Evolutionary conservation across 2,888 invertebrate genomes (phyloP), one percentile per base, ranked within the genome.

Genomic region (Chrysolina haemoptera): DNA sequence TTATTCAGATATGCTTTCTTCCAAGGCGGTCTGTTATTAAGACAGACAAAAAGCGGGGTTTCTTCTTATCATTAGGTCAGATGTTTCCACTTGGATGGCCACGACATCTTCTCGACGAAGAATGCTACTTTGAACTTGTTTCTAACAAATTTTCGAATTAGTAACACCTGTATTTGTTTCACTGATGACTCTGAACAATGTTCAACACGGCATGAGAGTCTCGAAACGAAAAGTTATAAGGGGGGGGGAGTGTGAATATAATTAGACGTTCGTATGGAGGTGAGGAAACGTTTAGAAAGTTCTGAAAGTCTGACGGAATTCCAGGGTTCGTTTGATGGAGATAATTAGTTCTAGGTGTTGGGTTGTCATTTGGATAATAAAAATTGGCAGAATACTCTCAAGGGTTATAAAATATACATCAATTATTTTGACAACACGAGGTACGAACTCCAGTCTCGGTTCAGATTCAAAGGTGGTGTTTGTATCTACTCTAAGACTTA

Each of bases 11-110:
- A 14, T 20, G 50, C 50, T 50, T 14, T 10, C 16, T 20, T 64
- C 46, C 46, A 20, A 10, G 43, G 64, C 53, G 66, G 66, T 53
- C 50, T 67, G 66, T 67, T 67, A 67, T 67, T 67, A 67, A 11
- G 48, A 53, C 14, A 53, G 50, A 67, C 53, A 53, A 53, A 41
- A 48, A 27, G 35, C 18, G 66, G 22, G 53, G 35, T 67, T 41
- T 18, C 27, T 35, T 35, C 66, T 67, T 67, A 67, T 64, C n/a
- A 63, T 65, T 50, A 53, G 35, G 43, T 59, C 27, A 14, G 59
- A 67, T 53, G 41, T 74, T 74, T 74, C 62, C 65, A 64, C 71
- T 74, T 48, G 71, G 65, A 65, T 74, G 68, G 64, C 68, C 68
- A 59, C 59, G 68, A 71, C 71, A 50, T 64, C 65, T 59, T 68